Conservation (phyloP, 2,797 vertebrate species). For the Petrocephalus schoutedeni region DNA sequence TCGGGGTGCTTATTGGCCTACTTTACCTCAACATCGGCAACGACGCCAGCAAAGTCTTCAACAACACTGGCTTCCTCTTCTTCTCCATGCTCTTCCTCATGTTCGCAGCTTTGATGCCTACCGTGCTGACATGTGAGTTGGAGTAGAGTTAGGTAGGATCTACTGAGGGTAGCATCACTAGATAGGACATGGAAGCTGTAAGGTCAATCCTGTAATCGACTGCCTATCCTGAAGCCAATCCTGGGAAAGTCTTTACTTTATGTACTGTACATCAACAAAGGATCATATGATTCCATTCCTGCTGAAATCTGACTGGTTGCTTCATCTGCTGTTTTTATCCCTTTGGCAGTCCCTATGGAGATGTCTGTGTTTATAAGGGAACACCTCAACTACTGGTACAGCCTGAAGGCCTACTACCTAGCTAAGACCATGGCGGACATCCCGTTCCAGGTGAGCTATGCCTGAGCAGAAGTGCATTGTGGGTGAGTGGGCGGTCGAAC, state of each 20-base stretch:
- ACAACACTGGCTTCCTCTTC: slow-evolving; percentile 97
- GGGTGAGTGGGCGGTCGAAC: not conserved
- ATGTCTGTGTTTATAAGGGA: slow-evolving; percentile 92
- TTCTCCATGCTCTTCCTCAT: slow-evolving; percentile 99
- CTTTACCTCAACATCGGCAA: slow-evolving; percentile 95
- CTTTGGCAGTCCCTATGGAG: slow-evolving; percentile 83
- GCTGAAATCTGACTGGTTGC: not conserved
- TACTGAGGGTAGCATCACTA: not conserved
- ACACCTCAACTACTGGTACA: slow-evolving; percentile 98
- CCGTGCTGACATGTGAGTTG: slow-evolving; percentile 90
- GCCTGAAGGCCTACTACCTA: slow-evolving; percentile 92
- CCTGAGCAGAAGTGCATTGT: not conserved
- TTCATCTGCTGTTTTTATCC: slow-evolving; percentile 15
- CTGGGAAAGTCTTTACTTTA: not conserved
- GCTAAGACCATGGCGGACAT: slow-evolving; percentile 95
- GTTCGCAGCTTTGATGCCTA: slow-evolving; percentile 96
- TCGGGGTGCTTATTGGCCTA: slow-evolving; percentile 90
- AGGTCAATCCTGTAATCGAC: not conserved
- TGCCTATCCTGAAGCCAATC: not conserved
- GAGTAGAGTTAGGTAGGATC: not conserved
- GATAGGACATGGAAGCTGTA: not conserved
- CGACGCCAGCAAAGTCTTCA: slow-evolving; percentile 95
- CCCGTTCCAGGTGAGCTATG: slow-evolving; percentile 83
- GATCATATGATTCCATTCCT: not conserved
- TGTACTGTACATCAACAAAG: not conserved